phyloP scores from a whole-genome alignment of 2,113 vertebrate genomes.

The Hemicordylus capensis region DNA sequence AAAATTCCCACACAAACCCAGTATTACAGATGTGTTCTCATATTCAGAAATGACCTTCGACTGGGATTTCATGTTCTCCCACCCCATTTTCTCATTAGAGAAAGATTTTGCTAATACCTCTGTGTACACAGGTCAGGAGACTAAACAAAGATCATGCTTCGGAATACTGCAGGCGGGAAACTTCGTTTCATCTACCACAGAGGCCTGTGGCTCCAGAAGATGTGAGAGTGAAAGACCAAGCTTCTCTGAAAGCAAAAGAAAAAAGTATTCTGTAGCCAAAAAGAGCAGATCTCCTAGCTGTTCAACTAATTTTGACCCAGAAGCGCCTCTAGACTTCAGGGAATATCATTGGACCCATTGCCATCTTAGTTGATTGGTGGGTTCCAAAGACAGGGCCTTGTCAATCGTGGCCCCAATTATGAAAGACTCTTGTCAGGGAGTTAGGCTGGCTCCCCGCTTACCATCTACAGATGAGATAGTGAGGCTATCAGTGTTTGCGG shows the following conservation, averaged over 20 bases:
- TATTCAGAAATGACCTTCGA: neutral
- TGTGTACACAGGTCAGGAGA: neutral
- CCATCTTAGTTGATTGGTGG: too few relatives aligned
- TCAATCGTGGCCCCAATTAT: too few relatives aligned
- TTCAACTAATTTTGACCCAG: neutral
- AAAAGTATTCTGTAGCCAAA: neutral
- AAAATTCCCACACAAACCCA: neutral
- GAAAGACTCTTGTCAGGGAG: too few relatives aligned
- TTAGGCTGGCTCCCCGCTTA: too few relatives aligned
- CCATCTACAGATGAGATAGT: too few relatives aligned
- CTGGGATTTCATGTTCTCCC: neutral
- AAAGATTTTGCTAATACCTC: neutral
- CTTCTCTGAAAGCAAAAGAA: too few relatives aligned
- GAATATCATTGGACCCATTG: neutral
- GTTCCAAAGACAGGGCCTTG: too few relatives aligned
- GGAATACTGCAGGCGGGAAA: neutral
- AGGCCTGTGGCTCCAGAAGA: neutral
- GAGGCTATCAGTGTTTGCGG: too few relatives aligned
- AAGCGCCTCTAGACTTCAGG: neutral
- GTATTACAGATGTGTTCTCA: too few relatives aligned
- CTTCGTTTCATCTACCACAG: neutral
- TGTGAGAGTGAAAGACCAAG: neutral
- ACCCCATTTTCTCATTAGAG: neutral
- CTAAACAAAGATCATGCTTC: neutral
- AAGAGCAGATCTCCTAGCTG: neutral